Base-by-base conservation (phyloP, 2,797 vertebrate genomes). In the Eleutherodactylus coqui region DNA sequence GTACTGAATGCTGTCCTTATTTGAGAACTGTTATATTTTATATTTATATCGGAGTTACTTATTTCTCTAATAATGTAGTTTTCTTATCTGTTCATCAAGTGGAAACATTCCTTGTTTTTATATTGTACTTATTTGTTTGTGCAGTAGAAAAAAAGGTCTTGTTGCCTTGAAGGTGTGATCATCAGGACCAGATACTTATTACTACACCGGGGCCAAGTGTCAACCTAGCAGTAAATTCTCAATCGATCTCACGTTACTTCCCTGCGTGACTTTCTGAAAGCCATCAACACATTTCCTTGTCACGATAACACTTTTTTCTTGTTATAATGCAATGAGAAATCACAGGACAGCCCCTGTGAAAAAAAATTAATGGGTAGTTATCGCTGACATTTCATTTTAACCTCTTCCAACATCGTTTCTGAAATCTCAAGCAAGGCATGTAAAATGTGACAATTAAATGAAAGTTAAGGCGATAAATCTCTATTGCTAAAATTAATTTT, bases 221-320 rank as follows among this genome's bases (percentile, higher is more conserved):
- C 21, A 77, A 36, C 17, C 6, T 67, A 77, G 55, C 83, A 41
- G 45, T 76, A 77, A 84, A 51, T 67, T 84, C 55, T 34, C 53
- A 47, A n/a, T 10, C n/a, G 24, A 60, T 16, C 70, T 51, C 58
- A 60, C 43, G 14, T 62, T 72, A 58, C 73, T 79, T 85, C 32
- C 32, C 84, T 43, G 29, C 45, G 70, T 79, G 47, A 36, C 78
- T 78, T 78, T 85, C 70, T 43, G 45, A 58, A 75, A 55, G 36
- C 27, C 60, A 80, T 75, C 76, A 80, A 80, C 67, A 79, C 78
- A 4, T 80, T 73, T 73, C 21, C 17, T 85, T 85, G 51, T 41
- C 41, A 49, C 14, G 9, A 72, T 85, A 62, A 53, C 84, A 85
- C 84, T 55, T 58, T 53, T 14, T 51, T n/a, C 34, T 3, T 29